Base-by-base conservation (phyloP, 37 sponge, comb jelly and placozoan species). In the Ephydatia muelleri region DNA sequence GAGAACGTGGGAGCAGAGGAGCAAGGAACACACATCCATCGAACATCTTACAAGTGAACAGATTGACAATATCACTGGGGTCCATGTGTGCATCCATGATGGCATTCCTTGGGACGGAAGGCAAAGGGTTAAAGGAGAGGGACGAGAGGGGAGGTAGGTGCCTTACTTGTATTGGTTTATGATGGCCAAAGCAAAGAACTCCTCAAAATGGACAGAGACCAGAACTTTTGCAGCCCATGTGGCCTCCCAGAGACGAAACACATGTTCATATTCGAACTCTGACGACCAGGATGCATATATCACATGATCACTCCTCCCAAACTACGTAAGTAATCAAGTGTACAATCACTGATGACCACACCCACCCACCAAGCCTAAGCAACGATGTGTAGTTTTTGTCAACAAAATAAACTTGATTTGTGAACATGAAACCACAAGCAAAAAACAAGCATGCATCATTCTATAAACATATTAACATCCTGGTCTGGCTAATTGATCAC, bases 1-100 rank as follows among this genome's bases (percentile, higher is more conserved):
- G 2, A 29, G 9, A 4, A 6, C n/a, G 36, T 33, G 40, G 76
- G 76, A 34, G 12, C 34, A 9, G 9, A 28, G 31, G 33, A 26
- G 5, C 33, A n/a, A 19, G 3, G 3, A 68, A 5, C 3, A 68
- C 70, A 68, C 11, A 9, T n/a, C 14, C 66, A 65, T 21, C 21
- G 21, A 14, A 65, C 2, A 2, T 8, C 70, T 39, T 72, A 84
- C 84, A 78, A 33, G 87, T 87, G 80, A 93, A 98, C 23, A 98
- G 87, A 73, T 95, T 95, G 49, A 95, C 84, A 36, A 98, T 95
- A 34, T 98, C 98, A 47, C 88, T 93, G 19, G 94, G 82, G 57
- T 94, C 98, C 89, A 98, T 81, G 31, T 92, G 88, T 65, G 90
- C 85, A 75, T 93, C 90, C 87, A 97, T 88, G 76, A 97, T 94